Evolutionary conservation across 1,140 invertebrate genomes (phyloP).

Genomic region (Drosophila micromelanica): DNA sequence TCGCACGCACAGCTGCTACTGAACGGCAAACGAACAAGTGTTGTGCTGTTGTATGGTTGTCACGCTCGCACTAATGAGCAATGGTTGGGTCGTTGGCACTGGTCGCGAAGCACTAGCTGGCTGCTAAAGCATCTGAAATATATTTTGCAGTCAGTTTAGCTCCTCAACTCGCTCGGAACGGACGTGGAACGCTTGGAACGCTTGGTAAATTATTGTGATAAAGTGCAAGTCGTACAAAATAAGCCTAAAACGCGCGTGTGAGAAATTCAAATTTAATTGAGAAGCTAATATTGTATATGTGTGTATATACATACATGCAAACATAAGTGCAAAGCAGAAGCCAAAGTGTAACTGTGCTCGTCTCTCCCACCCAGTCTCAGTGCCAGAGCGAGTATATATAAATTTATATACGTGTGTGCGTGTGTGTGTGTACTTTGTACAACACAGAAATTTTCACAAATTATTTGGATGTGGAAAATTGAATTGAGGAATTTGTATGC

Average conservation of each 20-base stretch:
- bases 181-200: constrained; percentile 48
- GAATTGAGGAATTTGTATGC: constrained; percentile 35
- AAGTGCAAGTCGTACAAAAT: constrained; percentile 62
- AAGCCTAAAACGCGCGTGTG: constrained; percentile 70
- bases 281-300: constrained; percentile 61
- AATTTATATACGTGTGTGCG: constrained; percentile 15
- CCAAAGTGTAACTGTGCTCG: constrained; percentile 60
- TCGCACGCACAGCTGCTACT: constrained; percentile 21
- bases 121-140: constrained; percentile 27
- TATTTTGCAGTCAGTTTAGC: constrained; percentile 51
- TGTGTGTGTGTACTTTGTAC: constrained; percentile 43
- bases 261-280: constrained; percentile 73
- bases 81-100: constrained; percentile 15
- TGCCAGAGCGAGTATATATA: constrained; percentile 31
- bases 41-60: constrained; percentile 7
- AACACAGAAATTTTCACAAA: constrained; percentile 52
- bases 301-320: constrained; percentile 36
- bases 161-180: constrained; percentile 59
- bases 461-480: constrained; percentile 47
- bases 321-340: constrained; percentile 63
- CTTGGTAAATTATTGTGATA: constrained; percentile 55
- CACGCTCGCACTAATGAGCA: constrained; percentile 19
- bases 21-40: constrained; percentile 43
- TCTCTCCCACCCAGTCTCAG: constrained; percentile 38
- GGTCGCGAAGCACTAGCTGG: constrained; percentile 25